Conservation (phyloP, 2,113 vertebrate species). For the Anolis carolinensis region DNA sequence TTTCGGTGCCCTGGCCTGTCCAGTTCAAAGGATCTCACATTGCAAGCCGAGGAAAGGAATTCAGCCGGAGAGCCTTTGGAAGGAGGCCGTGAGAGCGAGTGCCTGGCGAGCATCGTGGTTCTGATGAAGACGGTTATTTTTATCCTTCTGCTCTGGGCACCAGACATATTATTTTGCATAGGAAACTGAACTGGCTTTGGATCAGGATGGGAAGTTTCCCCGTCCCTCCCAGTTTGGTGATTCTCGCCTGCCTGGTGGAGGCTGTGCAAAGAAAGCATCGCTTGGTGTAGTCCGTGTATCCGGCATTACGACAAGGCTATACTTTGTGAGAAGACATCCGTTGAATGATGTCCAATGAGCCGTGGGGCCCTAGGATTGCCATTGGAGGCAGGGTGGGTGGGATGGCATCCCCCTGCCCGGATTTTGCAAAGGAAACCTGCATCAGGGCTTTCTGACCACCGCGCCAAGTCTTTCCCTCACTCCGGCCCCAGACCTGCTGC, state of each 20-base stretch:
- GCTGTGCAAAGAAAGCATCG: no score
- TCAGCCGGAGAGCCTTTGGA: background rate
- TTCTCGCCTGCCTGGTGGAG: background rate
- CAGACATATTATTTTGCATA: background rate
- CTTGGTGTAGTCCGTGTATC: background rate
- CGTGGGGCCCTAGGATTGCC: no score
- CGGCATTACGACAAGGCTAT: background rate
- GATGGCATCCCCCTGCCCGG: background rate
- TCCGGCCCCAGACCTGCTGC: conserved; percentile 17
- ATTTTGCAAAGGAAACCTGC: background rate
- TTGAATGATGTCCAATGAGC: no score
- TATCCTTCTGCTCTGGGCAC: background rate
- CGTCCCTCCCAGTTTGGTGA: no score
- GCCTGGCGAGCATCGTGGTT: background rate
- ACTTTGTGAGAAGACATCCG: background rate
- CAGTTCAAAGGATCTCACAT: background rate
- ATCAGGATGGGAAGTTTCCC: background rate
- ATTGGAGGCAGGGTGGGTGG: background rate
- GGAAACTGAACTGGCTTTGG: background rate
- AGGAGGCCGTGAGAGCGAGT: background rate
- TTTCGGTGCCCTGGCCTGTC: background rate
- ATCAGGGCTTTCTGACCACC: background rate
- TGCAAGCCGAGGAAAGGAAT: background rate
- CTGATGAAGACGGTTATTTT: background rate
- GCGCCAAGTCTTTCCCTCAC: background rate